Evolutionary conservation across 2,113 vertebrate species (phyloP), one percentile per base, ranked within the genome.

Genomic region (Marmota monax): DNA sequence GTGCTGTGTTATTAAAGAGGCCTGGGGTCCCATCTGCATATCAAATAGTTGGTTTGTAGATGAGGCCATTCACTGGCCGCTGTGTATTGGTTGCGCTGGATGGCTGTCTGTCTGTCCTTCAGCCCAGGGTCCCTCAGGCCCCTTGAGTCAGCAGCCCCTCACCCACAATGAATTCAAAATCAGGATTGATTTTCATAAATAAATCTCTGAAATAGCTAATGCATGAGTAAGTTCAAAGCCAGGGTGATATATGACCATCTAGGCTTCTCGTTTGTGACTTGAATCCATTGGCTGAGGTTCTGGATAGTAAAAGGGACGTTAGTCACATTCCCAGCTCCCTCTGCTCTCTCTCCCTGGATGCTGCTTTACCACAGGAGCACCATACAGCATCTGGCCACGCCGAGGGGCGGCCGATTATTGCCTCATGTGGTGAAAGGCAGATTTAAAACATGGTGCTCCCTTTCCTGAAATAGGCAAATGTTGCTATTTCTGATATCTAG

Each of bases 21-120:
- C 86, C 97, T 83, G 95, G 84, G 94, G 98, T 84, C 97, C 97
- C 34, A 98, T 98, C 99, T 99, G 99, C 99, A 99, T 99, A 98
- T 98, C 99, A 99, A 99, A 98, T 98, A 98, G 98, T 98, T 98
- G 98, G 98, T 98, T 98, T 98, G 98, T 96, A 97, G 98, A 98
- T 98, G 98, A 98, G 98, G 97, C 98, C 98, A 98, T 98, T 98
- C 98, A 92, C 98, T 98, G 97, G 98, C 92, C 98, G 96, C 92
- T 90, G 95, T 97, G 88, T 98, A 98, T 98, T 98, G 98, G 98
- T 98, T 96, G 97, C 90, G 94, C 95, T 98, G 98, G 98, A 27
- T 4, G 97, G 98, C 39, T 39, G 39, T 39, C 97, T 97, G 98
- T 98, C 97, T 97, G 98, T 98, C 98, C 98, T 98, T 96, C 98